Percentiles rank a stretch among this genome's conserved stretches.
These are phyloP conservation scores for Calliscelio sp. DNA, from an alignment of 2,888 invertebrate species.

Conservation along the genomic window DNA sequence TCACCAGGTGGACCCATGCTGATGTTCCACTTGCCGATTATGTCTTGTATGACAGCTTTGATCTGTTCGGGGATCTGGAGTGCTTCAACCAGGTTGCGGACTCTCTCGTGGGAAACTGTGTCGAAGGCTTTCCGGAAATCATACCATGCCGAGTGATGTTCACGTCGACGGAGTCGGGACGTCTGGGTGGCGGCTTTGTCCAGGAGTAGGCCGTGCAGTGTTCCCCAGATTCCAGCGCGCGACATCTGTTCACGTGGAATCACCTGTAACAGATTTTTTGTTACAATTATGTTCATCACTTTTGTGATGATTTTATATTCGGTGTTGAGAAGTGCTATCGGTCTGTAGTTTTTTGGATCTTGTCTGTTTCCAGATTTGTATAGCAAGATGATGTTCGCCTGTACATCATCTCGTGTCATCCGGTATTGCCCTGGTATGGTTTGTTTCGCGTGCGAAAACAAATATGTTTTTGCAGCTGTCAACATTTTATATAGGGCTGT, in stretches of 20 bases:
- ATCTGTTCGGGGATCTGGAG: neutral
- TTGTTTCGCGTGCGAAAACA: neutral
- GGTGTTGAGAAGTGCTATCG: neutral
- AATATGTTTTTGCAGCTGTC: neutral
- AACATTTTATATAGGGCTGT: neutral
- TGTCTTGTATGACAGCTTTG: neutral
- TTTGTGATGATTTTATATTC: slow-evolving; percentile 11
- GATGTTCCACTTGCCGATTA: neutral
- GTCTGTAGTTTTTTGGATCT: neutral
- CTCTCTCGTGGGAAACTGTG: neutral
- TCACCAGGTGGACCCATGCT: neutral
- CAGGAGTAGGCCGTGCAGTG: slow-evolving; percentile 8
- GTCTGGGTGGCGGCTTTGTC: neutral
- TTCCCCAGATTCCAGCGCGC: slow-evolving; percentile 8
- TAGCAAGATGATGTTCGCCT: neutral
- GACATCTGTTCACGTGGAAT: neutral
- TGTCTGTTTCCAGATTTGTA: neutral
- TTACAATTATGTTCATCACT: neutral
- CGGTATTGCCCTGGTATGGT: neutral
- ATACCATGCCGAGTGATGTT: slow-evolving; percentile 10
- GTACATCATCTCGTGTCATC: neutral
- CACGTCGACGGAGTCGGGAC: neutral
- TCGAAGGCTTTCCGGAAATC: slow-evolving; percentile 23
- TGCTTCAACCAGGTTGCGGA: neutral
- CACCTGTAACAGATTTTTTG: neutral